Evolutionary conservation across 2,797 vertebrate species (phyloP), one percentile per base, ranked within the genome.

Genomic region (Amphiprion clarkii): DNA sequence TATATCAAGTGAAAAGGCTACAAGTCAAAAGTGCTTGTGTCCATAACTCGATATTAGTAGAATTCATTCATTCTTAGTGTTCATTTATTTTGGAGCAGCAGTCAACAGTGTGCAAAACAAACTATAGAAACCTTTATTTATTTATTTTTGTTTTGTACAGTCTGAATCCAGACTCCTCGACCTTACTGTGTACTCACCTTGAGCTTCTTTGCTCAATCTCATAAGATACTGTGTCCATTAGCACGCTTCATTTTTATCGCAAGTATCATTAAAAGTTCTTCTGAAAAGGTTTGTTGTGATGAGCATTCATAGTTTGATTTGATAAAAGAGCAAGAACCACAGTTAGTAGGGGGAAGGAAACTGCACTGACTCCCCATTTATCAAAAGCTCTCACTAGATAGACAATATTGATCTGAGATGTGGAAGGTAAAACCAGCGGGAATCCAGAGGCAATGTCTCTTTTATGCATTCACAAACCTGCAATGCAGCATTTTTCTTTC

Each of bases 351-450:
- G 60, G 57, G 68, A 79, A 71, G 79, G 80, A 86, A 85, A 83
- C 76, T 65, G 76, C 83, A 88, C 78, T 86, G 90, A 87, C 91
- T 93, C 82, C 71, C 78, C 90, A 95, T 94, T 94, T 88, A 92
- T 94, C 92, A 95, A 87, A 90, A 73, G 77, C 78, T 75, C 87
- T 91, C 85, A 84, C 90, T 84, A 89, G 89, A 88, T 84, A 94
- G 93, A 93, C 87, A 86, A 87, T 93, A 95, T 95, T 91, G 93
- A 96, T 94, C 84, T 66, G 69, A 79, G 67, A 80, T 79, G 84
- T 70, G 76, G 85, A 87, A 87, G 79, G 87, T 87, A 85, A 83
- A 89, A 82, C 90, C 91, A 80, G 76, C 81, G 85, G 88, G 90
- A 93, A 89, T 89, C 73, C 74, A 44, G 66, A 88, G 74, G 84